Evolutionary conservation across 2,888 invertebrate genomes (phyloP).

Genomic region (Monopis laevigella): DNA sequence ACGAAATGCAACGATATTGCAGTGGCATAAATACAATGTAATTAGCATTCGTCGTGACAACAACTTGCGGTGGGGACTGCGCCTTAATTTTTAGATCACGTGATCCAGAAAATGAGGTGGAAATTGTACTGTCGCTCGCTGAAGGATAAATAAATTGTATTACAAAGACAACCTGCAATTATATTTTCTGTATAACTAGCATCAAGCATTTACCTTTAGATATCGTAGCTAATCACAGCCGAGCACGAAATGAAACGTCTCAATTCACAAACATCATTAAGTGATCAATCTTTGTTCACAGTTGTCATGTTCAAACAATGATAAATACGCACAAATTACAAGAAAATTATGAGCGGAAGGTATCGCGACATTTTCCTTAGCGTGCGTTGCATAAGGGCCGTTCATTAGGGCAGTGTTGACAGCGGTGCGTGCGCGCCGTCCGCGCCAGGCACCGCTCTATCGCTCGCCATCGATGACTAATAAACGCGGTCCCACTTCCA

Average conservation of each 20-base stretch:
- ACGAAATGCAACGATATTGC: conserved; percentile 38
- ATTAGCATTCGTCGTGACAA: conserved; percentile 44
- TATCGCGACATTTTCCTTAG: conserved; percentile 46
- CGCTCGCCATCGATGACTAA: conserved; percentile 67
- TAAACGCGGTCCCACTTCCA: conserved; percentile 58
- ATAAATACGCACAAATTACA: conserved; percentile 65
- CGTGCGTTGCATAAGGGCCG: conserved; percentile 64
- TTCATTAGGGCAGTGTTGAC: conserved; percentile 66
- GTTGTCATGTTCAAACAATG: conserved; percentile 25
- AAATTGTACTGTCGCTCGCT: background rate
- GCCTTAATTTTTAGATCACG: conserved; percentile 41
- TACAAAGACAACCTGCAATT: too few species aligned
- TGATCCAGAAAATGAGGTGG: conserved; percentile 18
- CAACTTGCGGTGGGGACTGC: conserved; percentile 23
- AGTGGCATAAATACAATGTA: conserved; percentile 50
- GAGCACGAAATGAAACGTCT: too few species aligned
- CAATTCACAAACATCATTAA: too few species aligned
- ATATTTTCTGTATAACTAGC: too few species aligned
- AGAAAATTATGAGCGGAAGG: conserved; percentile 54
- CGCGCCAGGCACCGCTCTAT: conserved; percentile 58
- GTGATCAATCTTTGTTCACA: too few species aligned
- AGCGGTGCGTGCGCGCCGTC: conserved; percentile 62
- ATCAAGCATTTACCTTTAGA: too few species aligned
- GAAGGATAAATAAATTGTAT: background rate
- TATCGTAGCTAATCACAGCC: too few species aligned